These are phyloP conservation scores for Mythimna impura DNA, from an alignment of 2,888 invertebrate species.

Conservation along the genomic window DNA sequence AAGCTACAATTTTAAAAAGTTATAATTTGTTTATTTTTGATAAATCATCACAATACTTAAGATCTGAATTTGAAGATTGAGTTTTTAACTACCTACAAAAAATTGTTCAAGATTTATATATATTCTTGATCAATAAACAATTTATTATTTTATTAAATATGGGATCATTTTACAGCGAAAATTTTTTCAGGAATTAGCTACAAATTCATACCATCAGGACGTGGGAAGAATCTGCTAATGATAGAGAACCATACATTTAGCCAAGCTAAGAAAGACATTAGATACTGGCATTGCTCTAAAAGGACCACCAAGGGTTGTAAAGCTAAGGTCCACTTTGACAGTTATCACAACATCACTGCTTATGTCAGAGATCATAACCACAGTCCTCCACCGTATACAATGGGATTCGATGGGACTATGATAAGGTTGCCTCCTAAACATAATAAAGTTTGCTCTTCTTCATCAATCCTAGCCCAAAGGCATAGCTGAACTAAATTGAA, in stretches of 20 bases:
- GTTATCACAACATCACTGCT: constrained; percentile 42
- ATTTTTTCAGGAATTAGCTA: constrained; percentile 61
- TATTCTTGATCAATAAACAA: too few relatives aligned
- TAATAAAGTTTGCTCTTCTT: neutral
- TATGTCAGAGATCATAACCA: constrained; percentile 66
- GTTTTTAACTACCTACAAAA: too few relatives aligned
- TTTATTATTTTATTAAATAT: too few relatives aligned
- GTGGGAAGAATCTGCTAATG: constrained; percentile 66
- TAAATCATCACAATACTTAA: neutral
- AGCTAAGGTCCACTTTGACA: constrained; percentile 66
- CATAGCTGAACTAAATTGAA: neutral
- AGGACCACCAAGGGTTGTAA: constrained; percentile 60
- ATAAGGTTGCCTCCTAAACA: constrained; percentile 18
- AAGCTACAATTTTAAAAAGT: neutral
- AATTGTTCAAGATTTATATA: too few relatives aligned
- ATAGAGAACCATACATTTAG: constrained; percentile 62
- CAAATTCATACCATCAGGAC: constrained; percentile 69
- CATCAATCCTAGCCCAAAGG: neutral
- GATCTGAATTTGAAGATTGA: neutral
- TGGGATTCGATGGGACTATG: constrained; percentile 36
- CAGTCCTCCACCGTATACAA: constrained; percentile 58
- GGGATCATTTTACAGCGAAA: constrained; percentile 8
- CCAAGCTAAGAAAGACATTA: constrained; percentile 59
- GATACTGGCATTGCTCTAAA: constrained; percentile 71
- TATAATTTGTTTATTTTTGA: neutral